Evolutionary conservation across 2,888 invertebrate genomes (phyloP).

Genomic region (Zonitis immaculata): DNA sequence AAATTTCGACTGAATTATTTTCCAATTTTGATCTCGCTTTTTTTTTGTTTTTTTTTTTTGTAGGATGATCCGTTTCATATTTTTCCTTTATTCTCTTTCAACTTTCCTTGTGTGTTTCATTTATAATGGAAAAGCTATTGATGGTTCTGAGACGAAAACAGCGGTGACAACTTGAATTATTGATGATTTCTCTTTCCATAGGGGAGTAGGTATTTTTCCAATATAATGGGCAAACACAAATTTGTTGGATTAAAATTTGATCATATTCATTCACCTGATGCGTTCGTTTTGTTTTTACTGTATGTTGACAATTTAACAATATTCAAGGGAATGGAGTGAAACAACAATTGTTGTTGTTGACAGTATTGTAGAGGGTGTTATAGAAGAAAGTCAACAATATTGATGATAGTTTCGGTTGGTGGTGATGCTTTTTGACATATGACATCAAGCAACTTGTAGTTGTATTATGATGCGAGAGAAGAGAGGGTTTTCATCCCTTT

Average conservation of each 20-base stretch:
- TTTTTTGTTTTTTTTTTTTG: not conserved
- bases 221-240: constrained; percentile 17
- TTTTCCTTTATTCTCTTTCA: not conserved
- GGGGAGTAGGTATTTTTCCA: constrained; percentile 7
- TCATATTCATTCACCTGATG: constrained; percentile 6
- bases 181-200: constrained; percentile 11
- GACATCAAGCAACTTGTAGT: constrained; percentile 17
- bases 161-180: constrained; percentile 21
- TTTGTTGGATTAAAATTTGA: constrained; percentile 18
- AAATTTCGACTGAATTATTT: not conserved
- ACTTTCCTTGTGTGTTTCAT: constrained; percentile 8
- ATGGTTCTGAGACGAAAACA: constrained; percentile 21
- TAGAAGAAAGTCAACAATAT: too few species aligned
- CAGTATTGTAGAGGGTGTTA: too few species aligned
- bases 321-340: not conserved
- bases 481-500: constrained; percentile 11
- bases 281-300: not conserved
- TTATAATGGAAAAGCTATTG: constrained; percentile 18
- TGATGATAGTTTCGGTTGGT: too few species aligned
- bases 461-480: constrained; percentile 13
- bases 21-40: too few species aligned
- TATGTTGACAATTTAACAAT: not conserved
- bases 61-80: constrained; percentile 7
- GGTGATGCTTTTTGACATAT: constrained; percentile 13
- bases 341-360: too few species aligned